These are phyloP conservation scores for Spea bombifrons DNA, from an alignment of 2,113 vertebrate genomes.

Conservation along the genomic window DNA sequence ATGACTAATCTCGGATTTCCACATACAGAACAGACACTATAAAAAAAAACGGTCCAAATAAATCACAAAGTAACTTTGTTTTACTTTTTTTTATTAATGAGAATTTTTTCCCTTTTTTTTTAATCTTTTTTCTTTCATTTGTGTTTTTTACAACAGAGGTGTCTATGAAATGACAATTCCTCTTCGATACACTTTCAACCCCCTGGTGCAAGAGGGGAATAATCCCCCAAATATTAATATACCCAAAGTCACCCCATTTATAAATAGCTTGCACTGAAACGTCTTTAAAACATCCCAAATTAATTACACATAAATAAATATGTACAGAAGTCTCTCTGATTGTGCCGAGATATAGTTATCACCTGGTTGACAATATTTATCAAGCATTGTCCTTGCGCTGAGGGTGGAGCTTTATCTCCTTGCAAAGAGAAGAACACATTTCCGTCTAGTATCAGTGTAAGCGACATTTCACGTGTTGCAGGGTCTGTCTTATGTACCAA, in stretches of 20 bases:
- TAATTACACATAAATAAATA: slow-evolving; percentile 79
- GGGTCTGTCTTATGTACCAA: background rate
- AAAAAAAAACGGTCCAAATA: too few relatives aligned
- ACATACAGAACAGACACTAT: too few relatives aligned
- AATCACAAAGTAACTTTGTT: too few relatives aligned
- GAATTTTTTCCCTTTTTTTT: background rate
- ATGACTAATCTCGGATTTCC: too few relatives aligned
- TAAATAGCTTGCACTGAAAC: slow-evolving; percentile 68
- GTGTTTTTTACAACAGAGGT: slow-evolving; percentile 49
- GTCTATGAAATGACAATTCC: slow-evolving; percentile 48
- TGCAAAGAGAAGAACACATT: slow-evolving; percentile 4
- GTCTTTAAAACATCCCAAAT: slow-evolving; percentile 67
- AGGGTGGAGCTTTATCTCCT: slow-evolving; percentile 4
- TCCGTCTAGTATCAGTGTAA: background rate
- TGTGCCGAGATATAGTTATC: slow-evolving; percentile 17
- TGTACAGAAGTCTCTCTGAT: slow-evolving; percentile 65
- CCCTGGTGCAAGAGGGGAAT: background rate
- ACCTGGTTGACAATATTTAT: background rate
- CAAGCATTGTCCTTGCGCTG: background rate
- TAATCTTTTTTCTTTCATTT: slow-evolving; percentile 48
- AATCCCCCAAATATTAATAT: slow-evolving; percentile 41
- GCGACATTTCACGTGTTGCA: background rate
- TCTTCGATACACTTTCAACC: slow-evolving; percentile 38
- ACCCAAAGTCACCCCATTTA: slow-evolving; percentile 54
- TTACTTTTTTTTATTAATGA: slow-evolving; percentile 24